Evolutionary conservation across 2,888 invertebrate species (phyloP).

Genomic region (Smittia aterrima): DNA sequence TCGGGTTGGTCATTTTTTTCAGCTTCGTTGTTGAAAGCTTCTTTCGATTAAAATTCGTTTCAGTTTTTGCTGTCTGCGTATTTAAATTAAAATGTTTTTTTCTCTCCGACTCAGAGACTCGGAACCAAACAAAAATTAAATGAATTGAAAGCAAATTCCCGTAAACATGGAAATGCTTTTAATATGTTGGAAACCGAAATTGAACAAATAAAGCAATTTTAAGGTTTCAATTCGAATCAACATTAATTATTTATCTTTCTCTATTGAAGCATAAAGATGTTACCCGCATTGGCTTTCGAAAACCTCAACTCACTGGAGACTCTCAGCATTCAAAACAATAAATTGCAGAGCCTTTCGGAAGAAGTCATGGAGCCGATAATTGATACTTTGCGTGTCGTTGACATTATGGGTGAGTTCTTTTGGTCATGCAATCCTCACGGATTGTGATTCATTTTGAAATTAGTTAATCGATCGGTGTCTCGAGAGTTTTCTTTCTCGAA

Average conservation of each 20-base stretch:
- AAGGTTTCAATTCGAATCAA: too few relatives aligned
- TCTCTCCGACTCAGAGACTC: not conserved
- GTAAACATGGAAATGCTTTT: too few relatives aligned
- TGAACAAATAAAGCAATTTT: too few relatives aligned
- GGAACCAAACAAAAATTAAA: not conserved
- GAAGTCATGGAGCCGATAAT: slow-evolving; percentile 87
- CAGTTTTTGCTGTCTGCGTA: slow-evolving; percentile 16
- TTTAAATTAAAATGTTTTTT: slow-evolving; percentile 41
- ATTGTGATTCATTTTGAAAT: not conserved
- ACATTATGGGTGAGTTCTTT: slow-evolving; percentile 74
- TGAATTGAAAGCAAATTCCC: not conserved
- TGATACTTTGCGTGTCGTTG: slow-evolving; percentile 81
- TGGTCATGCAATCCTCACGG: not conserved
- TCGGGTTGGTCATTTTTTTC: not conserved
- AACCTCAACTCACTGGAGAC: slow-evolving; percentile 87
- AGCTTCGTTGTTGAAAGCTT: not conserved
- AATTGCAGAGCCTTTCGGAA: slow-evolving; percentile 75
- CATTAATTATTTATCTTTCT: slow-evolving; percentile 22
- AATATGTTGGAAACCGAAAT: too few relatives aligned
- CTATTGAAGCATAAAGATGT: slow-evolving; percentile 67
- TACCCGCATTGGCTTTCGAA: slow-evolving; percentile 82
- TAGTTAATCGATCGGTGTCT: too few relatives aligned
- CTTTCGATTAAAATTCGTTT: slow-evolving; percentile 30
- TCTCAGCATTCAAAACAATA: slow-evolving; percentile 84
- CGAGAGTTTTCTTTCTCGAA: not conserved